phyloP scores from a whole-genome alignment of 1,140 invertebrate genomes.

The Megalonaias nervosa region DNA sequence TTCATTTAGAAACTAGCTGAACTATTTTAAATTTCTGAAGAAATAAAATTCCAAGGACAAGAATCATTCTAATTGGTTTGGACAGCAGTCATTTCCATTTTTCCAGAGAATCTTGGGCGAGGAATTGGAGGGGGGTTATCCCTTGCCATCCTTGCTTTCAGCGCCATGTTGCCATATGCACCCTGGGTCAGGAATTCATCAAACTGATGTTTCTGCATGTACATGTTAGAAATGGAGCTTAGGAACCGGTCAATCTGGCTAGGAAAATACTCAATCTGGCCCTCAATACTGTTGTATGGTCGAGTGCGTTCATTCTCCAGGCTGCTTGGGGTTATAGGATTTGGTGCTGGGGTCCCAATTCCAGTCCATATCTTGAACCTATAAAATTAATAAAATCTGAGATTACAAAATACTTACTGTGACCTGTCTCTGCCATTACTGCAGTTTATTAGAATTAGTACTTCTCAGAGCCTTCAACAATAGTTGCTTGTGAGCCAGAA shows the following conservation, averaged over 20 bases:
- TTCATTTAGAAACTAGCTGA: no score
- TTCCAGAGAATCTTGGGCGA: no score
- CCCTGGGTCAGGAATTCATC: constrained; percentile 25
- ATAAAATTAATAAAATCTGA: neutral
- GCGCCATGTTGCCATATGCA: constrained; percentile 23
- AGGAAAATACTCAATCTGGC: constrained; percentile 62
- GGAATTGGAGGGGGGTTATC: no score
- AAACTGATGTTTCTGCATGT: constrained; percentile 56
- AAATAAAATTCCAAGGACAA: no score
- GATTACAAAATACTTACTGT: neutral
- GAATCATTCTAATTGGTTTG: no score
- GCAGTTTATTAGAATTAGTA: neutral
- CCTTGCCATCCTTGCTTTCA: constrained; percentile 6
- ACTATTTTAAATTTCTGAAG: no score
- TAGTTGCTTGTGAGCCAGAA: neutral
- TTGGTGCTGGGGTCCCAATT: constrained; percentile 13
- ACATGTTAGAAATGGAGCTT: constrained; percentile 70
- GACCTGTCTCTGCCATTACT: neutral
- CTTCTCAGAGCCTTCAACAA: neutral
- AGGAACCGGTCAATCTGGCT: constrained; percentile 70
- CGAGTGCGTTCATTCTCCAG: constrained; percentile 15
- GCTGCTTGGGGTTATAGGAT: constrained; percentile 13
- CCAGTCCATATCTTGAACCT: constrained; percentile 36
- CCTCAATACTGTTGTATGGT: constrained; percentile 10
- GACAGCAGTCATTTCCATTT: no score